Percentiles rank a stretch among this genome's conserved stretches.
phyloP scores from a whole-genome alignment of 1,140 invertebrate genomes.

The Drosophila ananassae region DNA sequence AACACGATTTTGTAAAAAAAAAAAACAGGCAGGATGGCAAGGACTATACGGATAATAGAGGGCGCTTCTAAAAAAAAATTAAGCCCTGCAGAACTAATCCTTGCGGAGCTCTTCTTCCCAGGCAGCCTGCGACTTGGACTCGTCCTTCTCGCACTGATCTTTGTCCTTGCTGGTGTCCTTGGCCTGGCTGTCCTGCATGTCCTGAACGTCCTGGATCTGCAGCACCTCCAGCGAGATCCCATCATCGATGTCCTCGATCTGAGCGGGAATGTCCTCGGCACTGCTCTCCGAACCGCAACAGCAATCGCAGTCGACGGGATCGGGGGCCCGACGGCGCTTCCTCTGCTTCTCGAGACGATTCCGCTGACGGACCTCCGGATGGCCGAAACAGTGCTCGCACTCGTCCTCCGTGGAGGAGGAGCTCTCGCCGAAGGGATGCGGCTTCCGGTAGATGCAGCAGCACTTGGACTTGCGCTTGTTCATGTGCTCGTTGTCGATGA shows the following conservation, averaged over 20 bases:
- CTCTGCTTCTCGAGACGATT: constrained; percentile 64
- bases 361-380: constrained; percentile 89
- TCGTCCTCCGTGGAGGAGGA: constrained; percentile 91
- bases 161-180: not conserved
- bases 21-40: not conserved
- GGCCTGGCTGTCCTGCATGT: no score
- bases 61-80: no score
- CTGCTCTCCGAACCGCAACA: not conserved
- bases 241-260: no score
- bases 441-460: constrained; percentile 95
- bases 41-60: no score
- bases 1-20: not conserved
- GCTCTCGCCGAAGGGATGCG: constrained; percentile 91
- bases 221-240: no score
- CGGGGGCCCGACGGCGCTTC: not conserved
- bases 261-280: not conserved
- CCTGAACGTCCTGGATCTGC: no score
- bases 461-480: constrained; percentile 98
- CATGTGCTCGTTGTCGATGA: constrained; percentile 96
- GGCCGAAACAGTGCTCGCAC: constrained; percentile 93
- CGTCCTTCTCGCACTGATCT: not conserved
- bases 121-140: not conserved
- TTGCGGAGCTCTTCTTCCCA: not conserved
- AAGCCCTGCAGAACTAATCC: not conserved
- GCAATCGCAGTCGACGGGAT: not conserved